Conservation (phyloP, 2,888 invertebrate genomes). For the Leptogaster cylindrica region DNA sequence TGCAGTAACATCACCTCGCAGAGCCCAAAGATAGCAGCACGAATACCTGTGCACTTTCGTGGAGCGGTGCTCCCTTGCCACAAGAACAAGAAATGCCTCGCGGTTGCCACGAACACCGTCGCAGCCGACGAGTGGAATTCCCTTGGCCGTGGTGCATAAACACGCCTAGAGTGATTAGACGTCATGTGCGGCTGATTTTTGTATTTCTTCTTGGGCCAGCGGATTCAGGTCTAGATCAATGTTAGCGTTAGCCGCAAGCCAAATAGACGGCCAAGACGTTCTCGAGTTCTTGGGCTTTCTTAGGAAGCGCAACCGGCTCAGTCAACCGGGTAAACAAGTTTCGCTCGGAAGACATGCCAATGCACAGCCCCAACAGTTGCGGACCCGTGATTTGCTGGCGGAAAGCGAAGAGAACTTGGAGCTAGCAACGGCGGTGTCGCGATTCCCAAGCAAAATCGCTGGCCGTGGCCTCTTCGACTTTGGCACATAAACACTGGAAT, state of each 20-base stretch:
- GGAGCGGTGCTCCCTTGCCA: neutral
- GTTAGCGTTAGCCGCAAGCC: neutral
- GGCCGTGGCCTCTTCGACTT: constrained; percentile 41
- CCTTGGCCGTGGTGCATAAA: constrained; percentile 7
- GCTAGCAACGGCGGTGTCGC: neutral
- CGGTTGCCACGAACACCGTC: neutral
- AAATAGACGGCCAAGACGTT: neutral
- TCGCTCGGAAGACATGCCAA: constrained; percentile 25
- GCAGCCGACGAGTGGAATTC: constrained; percentile 10
- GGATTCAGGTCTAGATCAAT: neutral
- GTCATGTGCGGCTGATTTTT: constrained; percentile 23
- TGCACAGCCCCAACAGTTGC: neutral
- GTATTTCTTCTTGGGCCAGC: neutral
- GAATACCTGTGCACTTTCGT: neutral
- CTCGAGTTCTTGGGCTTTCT: constrained; percentile 30
- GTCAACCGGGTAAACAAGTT: constrained; percentile 35
- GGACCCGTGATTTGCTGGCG: neutral
- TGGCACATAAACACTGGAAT: neutral
- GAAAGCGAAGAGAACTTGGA: constrained; percentile 1
- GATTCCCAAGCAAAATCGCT: constrained; percentile 39
- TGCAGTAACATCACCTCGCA: no score
- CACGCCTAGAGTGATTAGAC: constrained; percentile 25
- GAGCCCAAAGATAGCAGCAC: neutral
- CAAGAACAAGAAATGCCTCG: constrained; percentile 4
- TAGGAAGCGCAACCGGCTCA: constrained; percentile 32